A percentile compares a stretch with the other conserved stretches of the same genome.
phyloP scores from a whole-genome alignment of 2,888 invertebrate genomes.

The Dorcus hopei region DNA sequence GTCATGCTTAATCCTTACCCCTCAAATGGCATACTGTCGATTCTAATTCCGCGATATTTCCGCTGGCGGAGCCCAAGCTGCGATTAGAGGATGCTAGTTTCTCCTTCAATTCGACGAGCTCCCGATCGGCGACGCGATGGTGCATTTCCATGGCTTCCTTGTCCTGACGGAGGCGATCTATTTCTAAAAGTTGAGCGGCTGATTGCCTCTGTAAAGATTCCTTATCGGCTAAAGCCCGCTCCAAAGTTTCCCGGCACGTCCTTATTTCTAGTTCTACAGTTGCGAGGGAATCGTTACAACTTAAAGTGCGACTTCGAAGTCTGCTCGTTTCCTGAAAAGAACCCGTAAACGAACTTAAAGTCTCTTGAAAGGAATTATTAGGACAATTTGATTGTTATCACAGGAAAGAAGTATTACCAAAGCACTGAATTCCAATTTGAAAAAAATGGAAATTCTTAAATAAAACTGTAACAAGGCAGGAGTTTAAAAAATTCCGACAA shows the following conservation, averaged over 20 bases:
- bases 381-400: too few species aligned
- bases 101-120: constrained; percentile 65
- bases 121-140: constrained; percentile 70
- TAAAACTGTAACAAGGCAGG: too few species aligned
- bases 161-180: constrained; percentile 72
- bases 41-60: constrained; percentile 68
- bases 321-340: constrained; percentile 44
- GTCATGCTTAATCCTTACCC: constrained; percentile 50
- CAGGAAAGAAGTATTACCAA: too few species aligned
- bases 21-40: constrained; percentile 63
- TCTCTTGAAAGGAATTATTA: too few species aligned
- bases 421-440: too few species aligned
- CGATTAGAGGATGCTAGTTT: constrained; percentile 63
- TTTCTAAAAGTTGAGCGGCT: constrained; percentile 66
- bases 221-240: constrained; percentile 64
- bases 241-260: constrained; percentile 64
- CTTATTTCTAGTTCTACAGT: constrained; percentile 64
- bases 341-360: background rate
- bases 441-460: too few species aligned
- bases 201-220: constrained; percentile 73
- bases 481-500: background rate
- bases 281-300: constrained; percentile 59
- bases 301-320: constrained; percentile 49
- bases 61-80: constrained; percentile 64
- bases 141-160: constrained; percentile 73